Evolutionary conservation across 1,140 invertebrate genomes (phyloP).

Genomic region (Drosophila virilis): DNA sequence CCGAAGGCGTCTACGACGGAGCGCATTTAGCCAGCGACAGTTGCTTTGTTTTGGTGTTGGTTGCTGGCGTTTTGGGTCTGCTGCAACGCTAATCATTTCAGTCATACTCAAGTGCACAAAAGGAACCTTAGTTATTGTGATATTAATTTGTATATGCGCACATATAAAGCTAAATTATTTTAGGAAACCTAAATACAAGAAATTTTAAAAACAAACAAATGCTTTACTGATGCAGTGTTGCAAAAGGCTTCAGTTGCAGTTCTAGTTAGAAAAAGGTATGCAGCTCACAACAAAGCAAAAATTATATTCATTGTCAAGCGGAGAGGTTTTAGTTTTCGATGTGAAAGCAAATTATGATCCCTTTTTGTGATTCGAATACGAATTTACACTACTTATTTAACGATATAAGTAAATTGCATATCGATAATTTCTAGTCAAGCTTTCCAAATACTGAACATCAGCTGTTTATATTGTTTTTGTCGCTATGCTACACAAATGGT

Average conservation of each 20-base stretch:
- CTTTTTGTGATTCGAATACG: no score
- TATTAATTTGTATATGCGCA: slow-evolving; percentile 68
- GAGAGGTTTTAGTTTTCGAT: no score
- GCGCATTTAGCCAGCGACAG: background rate
- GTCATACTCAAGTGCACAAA: slow-evolving; percentile 32
- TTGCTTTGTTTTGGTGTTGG: slow-evolving; percentile 22
- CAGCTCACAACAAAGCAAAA: slow-evolving; percentile 17
- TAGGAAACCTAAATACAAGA: slow-evolving; percentile 41
- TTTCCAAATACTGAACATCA: slow-evolving; percentile 40
- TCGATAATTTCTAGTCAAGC: background rate
- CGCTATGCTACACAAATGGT: slow-evolving; percentile 47
- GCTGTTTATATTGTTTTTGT: slow-evolving; percentile 59
- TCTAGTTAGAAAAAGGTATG: slow-evolving; percentile 9
- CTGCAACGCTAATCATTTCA: slow-evolving; percentile 16
- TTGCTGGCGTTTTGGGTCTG: slow-evolving; percentile 3
- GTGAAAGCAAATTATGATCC: no score
- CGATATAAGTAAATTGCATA: background rate
- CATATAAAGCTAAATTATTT: slow-evolving; percentile 31
- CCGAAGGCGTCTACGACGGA: slow-evolving; percentile 21
- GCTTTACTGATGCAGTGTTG: slow-evolving; percentile 17
- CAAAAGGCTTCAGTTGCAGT: background rate
- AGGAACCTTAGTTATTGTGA: slow-evolving; percentile 75
- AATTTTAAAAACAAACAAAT: slow-evolving; percentile 11
- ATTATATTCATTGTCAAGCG: background rate
- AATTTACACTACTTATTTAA: no score